Evolutionary conservation across 2,888 invertebrate species (phyloP).

Genomic region (Troides aeacus): DNA sequence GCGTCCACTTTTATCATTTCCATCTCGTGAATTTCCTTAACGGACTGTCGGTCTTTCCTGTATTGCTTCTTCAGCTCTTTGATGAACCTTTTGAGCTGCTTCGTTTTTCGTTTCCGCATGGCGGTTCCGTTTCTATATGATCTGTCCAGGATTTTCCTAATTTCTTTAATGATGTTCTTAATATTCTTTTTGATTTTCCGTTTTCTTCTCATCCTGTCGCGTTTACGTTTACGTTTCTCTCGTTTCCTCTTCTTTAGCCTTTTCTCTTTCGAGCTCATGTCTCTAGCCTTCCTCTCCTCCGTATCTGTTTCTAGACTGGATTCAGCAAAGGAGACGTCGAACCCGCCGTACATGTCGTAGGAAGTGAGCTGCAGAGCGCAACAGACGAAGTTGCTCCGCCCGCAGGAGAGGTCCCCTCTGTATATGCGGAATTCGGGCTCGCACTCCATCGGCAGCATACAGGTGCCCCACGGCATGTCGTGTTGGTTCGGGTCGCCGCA

Average conservation of each 20-base stretch:
- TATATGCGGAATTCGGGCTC: constrained; percentile 64
- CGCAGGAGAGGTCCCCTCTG: constrained; percentile 65
- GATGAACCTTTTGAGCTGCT: constrained; percentile 59
- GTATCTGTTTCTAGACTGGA: constrained; percentile 53
- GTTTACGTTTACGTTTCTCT: constrained; percentile 41
- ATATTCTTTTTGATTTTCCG: constrained; percentile 56
- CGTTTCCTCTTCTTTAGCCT: constrained; percentile 33
- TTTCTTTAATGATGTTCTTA: constrained; percentile 51
- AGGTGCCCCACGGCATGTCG: constrained; percentile 68
- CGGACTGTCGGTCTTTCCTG: constrained; percentile 53
- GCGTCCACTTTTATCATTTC: constrained; percentile 55
- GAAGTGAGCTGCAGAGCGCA: constrained; percentile 56
- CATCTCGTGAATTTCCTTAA: constrained; percentile 55
- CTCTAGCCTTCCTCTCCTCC: constrained; percentile 44
- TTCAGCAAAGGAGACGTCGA: constrained; percentile 61
- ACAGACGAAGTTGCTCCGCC: constrained; percentile 60
- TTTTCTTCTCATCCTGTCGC: constrained; percentile 48
- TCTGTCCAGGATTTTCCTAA: constrained; percentile 53
- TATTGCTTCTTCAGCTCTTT: constrained; percentile 58
- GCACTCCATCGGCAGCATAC: constrained; percentile 61
- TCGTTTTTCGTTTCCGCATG: constrained; percentile 56
- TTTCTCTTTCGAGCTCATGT: constrained; percentile 40
- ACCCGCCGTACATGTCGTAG: constrained; percentile 65
- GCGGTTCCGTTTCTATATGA: constrained; percentile 55
- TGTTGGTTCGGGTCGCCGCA: constrained; percentile 70